Base-by-base conservation (phyloP, 1,140 invertebrate genomes). In the Apis florea region DNA sequence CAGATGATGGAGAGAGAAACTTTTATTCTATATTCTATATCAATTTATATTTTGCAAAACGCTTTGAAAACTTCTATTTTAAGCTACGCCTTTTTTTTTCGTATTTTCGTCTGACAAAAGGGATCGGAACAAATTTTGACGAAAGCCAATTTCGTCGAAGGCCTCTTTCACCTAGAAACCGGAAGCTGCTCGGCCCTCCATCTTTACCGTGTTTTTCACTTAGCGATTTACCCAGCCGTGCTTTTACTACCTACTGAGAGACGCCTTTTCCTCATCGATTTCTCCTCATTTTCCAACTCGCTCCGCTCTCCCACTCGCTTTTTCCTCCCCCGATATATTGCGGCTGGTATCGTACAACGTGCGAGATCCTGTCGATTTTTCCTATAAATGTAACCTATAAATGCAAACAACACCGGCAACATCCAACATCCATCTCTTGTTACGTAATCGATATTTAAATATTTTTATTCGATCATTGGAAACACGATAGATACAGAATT, bases 181-280 rank as follows among this genome's bases (percentile, higher is more conserved):
- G 54, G 54, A 51, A 67, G n/a, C 54, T 40, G 73, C 58, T 24
- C 61, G 21, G 24, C 31, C 47, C 54, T 49, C 53, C 64, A 73
- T 71, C 53, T 71, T 83, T 76, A 86, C 83, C 15, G 24, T 85
- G 79, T 88, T 90, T 89, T 69, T 83, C 89, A 89, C 89, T 90
- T 89, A 89, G 75, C 58, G 82, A 71, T 63, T 79, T 85, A 89
- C 83, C 77, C 64, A 81, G 13, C 24, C 70, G 77, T 87, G 89
- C 89, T 90, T 89, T 90, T 89, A 90, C 82, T 90, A 79, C 88
- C 79, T 66, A 81, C 83, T 82, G 82, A 83, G 84, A 76, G 66
- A 77, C 71, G 66, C 63, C 40, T 72, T 66, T 59, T 67, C 68
- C 61, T 83, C 53, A 89, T 87, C 80, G 83, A 90, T 89, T 88